Base-by-base conservation (phyloP, 1,140 invertebrate genomes). In the Leptoteleia sp. region DNA sequence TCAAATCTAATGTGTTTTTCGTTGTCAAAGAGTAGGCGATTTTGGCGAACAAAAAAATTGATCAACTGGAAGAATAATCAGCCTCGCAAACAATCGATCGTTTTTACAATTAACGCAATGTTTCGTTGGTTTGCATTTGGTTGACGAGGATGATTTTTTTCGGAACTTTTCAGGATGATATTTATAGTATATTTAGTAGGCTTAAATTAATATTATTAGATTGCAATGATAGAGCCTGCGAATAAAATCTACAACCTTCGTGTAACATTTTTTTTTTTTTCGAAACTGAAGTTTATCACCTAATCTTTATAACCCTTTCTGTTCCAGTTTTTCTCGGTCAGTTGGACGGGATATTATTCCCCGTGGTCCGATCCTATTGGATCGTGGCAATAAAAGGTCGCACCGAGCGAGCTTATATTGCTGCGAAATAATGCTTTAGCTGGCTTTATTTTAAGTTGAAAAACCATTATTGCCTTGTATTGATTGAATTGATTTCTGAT, bases 261-360 rank as follows among this genome's bases (percentile, higher is more conserved):
- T 11, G 16, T 3, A 3, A 3, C 19, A 5, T 22, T 22, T 22
- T 22, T 16, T 48, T 1, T 35, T 35, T 48, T 64, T 75, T 50
- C 33, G 19, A 9, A 43, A 29, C 27, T 13, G 35, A 15, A 22
- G 8, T 62, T 76, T 70, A 76, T 70, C 54, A 40, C 40, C 33
- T 48, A 4, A 19, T 17, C 38, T 76, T 76, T 76, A 70, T 70
- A 57, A 55, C 47, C 48, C 50, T 22, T 62, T 68, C 57, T 55
- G 50, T 27, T 59, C 29, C 42, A 19, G 50, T 61, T 72, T 73
- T 64, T 57, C 59, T 48, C 47, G 57, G 64, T 70, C 54, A 70
- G 57, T 70, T 54, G 73, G 48, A 70, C 22, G 27, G 55, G 54
- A 64, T 76, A 76, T 76, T 76, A 70, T 70, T 64, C 64, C 64